A percentile compares a stretch with the other conserved stretches of the same genome.
Conservation (phyloP, 2,888 invertebrate species). For the Luperina nickerlii region DNA sequence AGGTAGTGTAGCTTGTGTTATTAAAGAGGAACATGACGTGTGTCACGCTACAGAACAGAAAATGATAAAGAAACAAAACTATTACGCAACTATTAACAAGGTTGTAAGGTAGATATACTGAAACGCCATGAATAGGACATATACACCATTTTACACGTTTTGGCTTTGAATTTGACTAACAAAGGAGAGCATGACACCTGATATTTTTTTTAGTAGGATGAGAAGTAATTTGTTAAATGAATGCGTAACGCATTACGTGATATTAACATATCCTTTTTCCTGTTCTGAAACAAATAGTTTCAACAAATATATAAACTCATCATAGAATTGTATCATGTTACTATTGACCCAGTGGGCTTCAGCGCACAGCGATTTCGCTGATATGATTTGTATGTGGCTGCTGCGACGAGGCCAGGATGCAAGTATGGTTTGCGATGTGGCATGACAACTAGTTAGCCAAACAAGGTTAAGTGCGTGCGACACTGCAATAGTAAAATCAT, state of each 20-base stretch:
- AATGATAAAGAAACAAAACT: constrained; percentile 74
- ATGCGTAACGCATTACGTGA: constrained; percentile 35
- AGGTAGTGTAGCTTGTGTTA: constrained; percentile 57
- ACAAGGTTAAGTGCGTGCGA: constrained; percentile 84
- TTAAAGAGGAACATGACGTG: constrained; percentile 74
- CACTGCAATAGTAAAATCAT: constrained; percentile 79
- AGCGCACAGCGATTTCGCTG: constrained; percentile 45
- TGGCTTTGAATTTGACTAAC: constrained; percentile 72
- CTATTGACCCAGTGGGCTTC: constrained; percentile 13
- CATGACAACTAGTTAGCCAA: constrained; percentile 79
- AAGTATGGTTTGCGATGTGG: constrained; percentile 78
- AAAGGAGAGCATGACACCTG: constrained; percentile 73
- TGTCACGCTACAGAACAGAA: constrained; percentile 77
- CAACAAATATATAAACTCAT: constrained; percentile 22
- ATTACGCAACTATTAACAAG: constrained; percentile 75
- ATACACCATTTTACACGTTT: constrained; percentile 65
- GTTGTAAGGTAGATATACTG: constrained; percentile 66
- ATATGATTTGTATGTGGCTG: constrained; percentile 67
- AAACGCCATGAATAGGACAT: constrained; percentile 64
- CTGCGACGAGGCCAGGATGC: constrained; percentile 76
- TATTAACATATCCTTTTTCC: constrained; percentile 58
- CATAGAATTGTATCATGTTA: constrained; percentile 27
- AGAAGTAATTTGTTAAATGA: constrained; percentile 47
- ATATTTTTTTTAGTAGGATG: constrained; percentile 65
- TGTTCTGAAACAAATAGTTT: constrained; percentile 52